Evolutionary conservation across 2,113 vertebrate species (phyloP).

Genomic region (Tinamus guttatus): DNA sequence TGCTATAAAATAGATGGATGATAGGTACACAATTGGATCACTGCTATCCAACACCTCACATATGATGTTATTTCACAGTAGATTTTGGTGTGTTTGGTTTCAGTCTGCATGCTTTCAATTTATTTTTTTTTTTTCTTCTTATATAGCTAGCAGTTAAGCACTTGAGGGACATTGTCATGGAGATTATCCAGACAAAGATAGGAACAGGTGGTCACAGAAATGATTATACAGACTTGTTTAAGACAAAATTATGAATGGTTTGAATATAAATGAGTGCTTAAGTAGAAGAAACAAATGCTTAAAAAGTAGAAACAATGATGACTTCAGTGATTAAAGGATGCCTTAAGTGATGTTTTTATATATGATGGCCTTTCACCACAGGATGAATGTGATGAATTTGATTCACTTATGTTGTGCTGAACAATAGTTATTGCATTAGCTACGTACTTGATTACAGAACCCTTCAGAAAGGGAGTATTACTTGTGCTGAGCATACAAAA

Average conservation of each 20-base stretch:
- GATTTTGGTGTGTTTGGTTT: neutral
- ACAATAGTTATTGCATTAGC: neutral
- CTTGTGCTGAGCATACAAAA: neutral
- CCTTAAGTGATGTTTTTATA: neutral
- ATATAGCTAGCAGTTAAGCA: constrained; percentile 9
- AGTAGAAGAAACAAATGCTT: no score
- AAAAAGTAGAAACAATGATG: no score
- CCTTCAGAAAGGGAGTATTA: neutral
- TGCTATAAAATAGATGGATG: neutral
- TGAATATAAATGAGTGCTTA: neutral
- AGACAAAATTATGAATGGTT: neutral
- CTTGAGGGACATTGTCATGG: constrained; percentile 28
- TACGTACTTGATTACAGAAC: neutral
- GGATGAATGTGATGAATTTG: no score
- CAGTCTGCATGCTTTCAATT: neutral
- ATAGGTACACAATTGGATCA: neutral
- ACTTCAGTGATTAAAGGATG: no score
- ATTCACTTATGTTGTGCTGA: neutral
- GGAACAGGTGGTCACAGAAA: constrained; percentile 30
- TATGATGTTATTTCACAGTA: neutral
- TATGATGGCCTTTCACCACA: neutral
- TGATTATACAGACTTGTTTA: neutral
- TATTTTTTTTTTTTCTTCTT: neutral
- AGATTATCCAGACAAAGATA: constrained; percentile 32
- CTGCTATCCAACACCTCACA: neutral